Percentiles rank a stretch among this genome's conserved stretches.
Conservation (phyloP, 2,797 vertebrate species). For the Decapterus maruadsi region DNA sequence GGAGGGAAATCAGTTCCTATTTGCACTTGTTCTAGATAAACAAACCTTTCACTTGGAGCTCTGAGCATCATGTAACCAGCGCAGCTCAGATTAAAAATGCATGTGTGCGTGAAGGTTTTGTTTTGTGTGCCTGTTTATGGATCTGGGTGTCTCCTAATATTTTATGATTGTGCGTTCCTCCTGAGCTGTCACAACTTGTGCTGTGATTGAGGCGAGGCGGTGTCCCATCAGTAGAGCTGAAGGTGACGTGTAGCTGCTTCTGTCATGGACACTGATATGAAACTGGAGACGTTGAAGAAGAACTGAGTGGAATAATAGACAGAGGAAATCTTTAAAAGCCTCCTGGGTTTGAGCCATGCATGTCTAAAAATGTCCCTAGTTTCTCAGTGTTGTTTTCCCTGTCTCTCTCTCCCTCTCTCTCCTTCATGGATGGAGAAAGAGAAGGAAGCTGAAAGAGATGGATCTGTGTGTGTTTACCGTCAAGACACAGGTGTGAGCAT, state of each 20-base stretch:
- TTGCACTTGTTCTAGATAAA: constrained; percentile 13
- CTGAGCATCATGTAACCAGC: background rate
- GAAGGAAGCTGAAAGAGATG: constrained; percentile 29
- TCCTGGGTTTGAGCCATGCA: constrained; percentile 45
- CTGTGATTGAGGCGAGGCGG: constrained; percentile 8
- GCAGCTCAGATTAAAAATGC: constrained; percentile 8
- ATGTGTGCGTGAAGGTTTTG: background rate
- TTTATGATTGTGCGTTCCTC: constrained; percentile 23
- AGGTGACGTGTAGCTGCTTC: constrained; percentile 59
- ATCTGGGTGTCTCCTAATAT: constrained; percentile 8
- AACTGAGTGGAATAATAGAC: constrained; percentile 61
- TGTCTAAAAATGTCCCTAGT: constrained; percentile 51
- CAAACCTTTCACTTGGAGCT: constrained; percentile 16
- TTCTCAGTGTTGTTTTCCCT: constrained; percentile 7
- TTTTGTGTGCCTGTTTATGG: background rate
- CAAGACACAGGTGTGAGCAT: constrained; percentile 59
- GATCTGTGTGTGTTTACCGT: constrained; percentile 59
- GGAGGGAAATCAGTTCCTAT: constrained; percentile 26
- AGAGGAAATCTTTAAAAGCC: constrained; percentile 66
- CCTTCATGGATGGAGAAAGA: constrained; percentile 3
- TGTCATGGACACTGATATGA: constrained; percentile 54
- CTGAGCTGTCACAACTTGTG: constrained; percentile 21
- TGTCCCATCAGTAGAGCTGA: constrained; percentile 45
- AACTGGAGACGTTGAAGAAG: constrained; percentile 46
- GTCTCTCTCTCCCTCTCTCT: constrained; percentile 34